Base-by-base conservation (phyloP, 2,888 invertebrate genomes). In the Epirrhoe tristata region DNA sequence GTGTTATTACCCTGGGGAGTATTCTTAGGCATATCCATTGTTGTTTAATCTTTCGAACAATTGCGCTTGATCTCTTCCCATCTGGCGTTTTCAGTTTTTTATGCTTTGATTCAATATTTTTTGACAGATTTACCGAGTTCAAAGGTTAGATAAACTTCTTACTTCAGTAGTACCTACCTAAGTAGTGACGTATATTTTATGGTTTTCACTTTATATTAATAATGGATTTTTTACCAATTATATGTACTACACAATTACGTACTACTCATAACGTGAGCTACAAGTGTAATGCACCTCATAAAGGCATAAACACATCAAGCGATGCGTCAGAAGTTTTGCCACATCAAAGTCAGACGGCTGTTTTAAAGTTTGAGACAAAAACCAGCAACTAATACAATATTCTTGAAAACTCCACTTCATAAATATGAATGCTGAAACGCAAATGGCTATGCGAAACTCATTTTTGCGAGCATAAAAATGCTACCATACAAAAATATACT, bases 11-110 rank as follows among this genome's bases (percentile, higher is more conserved):
- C 74, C 71, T 77, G 73, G 77, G 80, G 81, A 78, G 80, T 79
- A 75, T 78, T 82, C 78, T 80, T 81, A 82, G 81, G 79, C 75
- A 77, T 77, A 77, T 51, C 71, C 65, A 71, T 81, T 83, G 80
- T 80, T 82, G 79, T 81, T 83, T 83, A 85, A 87, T 85, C 82
- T 86, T 76, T 74, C 73, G 78, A 78, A 82, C 75, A 79, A 79
- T 78, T 77, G 73, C 76, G 73, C 76, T 77, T 81, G 81, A 85
- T 83, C 81, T 78, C 71, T 58, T 74, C 77, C 69, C 84, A 84
- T 82, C 84, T 83, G 82, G 76, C 76, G 68, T 74, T 80, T 79
- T 71, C 71, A 54, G 61, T 59, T 36, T 51, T 63, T 50, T 53
- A 34, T 32, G 10, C 34, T 73, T 74, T 72, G 32, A 53, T 62